Evolutionary conservation across 2,797 vertebrate species (phyloP).

Genomic region (Syngnathus acus): DNA sequence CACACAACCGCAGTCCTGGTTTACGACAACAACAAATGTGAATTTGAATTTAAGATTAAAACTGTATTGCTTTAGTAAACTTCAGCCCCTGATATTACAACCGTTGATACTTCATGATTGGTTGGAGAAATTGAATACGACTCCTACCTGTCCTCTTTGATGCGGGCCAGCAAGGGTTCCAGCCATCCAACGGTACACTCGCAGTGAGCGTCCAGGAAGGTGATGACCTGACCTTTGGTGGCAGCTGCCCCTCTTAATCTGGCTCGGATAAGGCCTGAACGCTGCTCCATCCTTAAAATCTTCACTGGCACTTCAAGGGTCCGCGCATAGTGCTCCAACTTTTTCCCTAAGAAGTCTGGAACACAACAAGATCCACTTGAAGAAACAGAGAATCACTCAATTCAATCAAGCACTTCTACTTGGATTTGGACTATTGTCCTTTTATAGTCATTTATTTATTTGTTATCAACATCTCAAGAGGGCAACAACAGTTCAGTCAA

Average conservation of each 20-base stretch:
- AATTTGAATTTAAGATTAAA: not conserved
- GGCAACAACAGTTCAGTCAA: not conserved
- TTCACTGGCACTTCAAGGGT: slow-evolving; percentile 79
- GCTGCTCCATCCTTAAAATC: slow-evolving; percentile 90
- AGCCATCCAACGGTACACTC: slow-evolving; percentile 93
- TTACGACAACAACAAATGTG: not conserved
- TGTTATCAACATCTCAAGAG: too few relatives aligned
- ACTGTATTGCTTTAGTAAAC: too few relatives aligned
- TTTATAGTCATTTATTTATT: too few relatives aligned
- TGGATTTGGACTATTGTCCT: too few relatives aligned
- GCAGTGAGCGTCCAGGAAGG: slow-evolving; percentile 96
- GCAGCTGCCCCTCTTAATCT: slow-evolving; percentile 86
- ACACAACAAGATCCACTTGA: not conserved
- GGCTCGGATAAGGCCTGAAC: slow-evolving; percentile 90
- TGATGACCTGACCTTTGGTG: slow-evolving; percentile 88
- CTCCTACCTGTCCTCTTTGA: slow-evolving; percentile 88
- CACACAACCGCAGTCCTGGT: slow-evolving; percentile 64
- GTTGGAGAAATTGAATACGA: not conserved
- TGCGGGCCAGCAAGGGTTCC: slow-evolving; percentile 87
- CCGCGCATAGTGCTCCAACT: slow-evolving; percentile 80
- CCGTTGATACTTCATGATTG: not conserved
- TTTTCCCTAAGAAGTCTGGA: slow-evolving; percentile 86
- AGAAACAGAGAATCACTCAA: not conserved
- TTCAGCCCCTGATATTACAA: too few relatives aligned
- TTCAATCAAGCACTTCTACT: too few relatives aligned